Percentiles rank a stretch among this genome's conserved stretches.
Conservation (phyloP, 2,797 vertebrate genomes). For the Enteromius argenteus region DNA sequence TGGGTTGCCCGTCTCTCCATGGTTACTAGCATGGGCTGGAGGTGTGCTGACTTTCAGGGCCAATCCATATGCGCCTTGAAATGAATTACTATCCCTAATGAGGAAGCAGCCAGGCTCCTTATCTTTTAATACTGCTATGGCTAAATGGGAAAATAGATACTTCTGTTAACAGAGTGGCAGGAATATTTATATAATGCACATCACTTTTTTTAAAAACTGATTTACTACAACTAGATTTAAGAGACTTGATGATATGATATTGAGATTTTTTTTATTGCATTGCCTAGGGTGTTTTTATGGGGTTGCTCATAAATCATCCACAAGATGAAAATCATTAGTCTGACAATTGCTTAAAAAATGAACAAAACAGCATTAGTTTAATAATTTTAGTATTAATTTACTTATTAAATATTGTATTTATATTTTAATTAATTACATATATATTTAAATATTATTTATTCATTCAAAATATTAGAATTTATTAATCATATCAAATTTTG, state of each 20-base stretch:
- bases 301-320: neutral
- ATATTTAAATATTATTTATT: neutral
- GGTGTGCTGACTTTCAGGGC: conserved; percentile 81
- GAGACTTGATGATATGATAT: neutral
- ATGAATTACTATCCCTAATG: conserved; percentile 84
- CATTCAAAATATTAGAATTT: neutral
- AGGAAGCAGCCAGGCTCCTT: conserved; percentile 81
- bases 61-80: conserved; percentile 84
- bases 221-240: neutral
- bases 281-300: neutral
- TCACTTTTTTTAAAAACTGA: neutral
- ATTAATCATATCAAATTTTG: neutral
- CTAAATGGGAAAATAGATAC: conserved; percentile 60
- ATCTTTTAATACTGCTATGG: conserved; percentile 80
- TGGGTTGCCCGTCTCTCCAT: conserved; percentile 78
- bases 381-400: neutral
- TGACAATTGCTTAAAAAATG: neutral
- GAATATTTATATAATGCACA: neutral
- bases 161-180: conserved; percentile 3
- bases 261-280: neutral
- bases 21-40: conserved; percentile 72
- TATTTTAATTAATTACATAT: neutral
- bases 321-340: neutral
- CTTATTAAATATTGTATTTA: neutral
- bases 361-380: neutral